Evolutionary conservation across 2,113 vertebrate genomes (phyloP), one percentile per base, ranked within the genome.

Genomic region (Siniperca chuatsi): DNA sequence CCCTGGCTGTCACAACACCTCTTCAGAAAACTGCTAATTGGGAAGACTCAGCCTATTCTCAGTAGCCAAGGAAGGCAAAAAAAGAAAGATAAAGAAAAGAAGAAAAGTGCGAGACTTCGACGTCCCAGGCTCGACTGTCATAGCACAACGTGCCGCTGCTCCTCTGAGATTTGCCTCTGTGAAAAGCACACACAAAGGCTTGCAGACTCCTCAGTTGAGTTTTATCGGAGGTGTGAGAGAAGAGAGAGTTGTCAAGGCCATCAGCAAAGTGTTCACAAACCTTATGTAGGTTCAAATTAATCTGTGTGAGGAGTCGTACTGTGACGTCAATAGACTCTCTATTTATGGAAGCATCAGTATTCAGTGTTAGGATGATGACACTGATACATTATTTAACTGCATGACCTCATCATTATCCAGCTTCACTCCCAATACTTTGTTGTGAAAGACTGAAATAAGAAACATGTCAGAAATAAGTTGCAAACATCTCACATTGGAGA

Each of bases 1-100:
- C 92, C 82, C 75, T 55, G 46, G 74, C 83, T 94, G 92, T 91
- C 82, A 91, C 92, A 87, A 92, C 92, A 92, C 90, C 90, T 93
- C 83, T 75, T 87, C 90, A 83, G 84, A 90, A 92, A 92, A 69
- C 89, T 90, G 93, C 89, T 95, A 95, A 95, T 95, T 95, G 90
- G 93, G 81, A 87, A 86, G 82, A 80, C 75, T 79, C 81, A 90
- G 85, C 76, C 81, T 90, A 81, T 92, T 92, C 91, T 90, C 85
- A 67, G 85, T 80, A 89, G 85, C 77, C 57, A 74, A 80, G 71
- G 25, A 83, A 71, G 57, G 29, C 42, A 44, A 44, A n/a, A 72
- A 74, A 44, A 61, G 64, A 87, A 78, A 82, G 71, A 85, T 48
- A 79, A 89, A 81, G 78, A 87, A 68, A 68, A 84, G 73, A 91